Percentiles rank a stretch among this genome's conserved stretches.
phyloP scores from a whole-genome alignment of 2,888 invertebrate genomes.

The Torymus tubicola region DNA sequence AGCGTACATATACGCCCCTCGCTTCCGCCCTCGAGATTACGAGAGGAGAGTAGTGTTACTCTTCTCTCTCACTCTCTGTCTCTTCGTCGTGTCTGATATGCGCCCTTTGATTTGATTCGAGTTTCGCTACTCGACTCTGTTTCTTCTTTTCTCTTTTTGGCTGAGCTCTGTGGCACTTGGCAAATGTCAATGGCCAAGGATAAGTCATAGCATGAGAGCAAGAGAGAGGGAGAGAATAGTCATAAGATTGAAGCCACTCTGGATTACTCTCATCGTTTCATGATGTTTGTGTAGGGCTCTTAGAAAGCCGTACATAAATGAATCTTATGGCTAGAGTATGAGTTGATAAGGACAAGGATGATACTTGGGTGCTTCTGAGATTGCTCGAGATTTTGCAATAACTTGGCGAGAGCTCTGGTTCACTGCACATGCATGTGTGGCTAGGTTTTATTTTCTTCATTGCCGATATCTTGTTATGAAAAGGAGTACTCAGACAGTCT shows the following conservation, averaged over 20 bases:
- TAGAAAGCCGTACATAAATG: not conserved
- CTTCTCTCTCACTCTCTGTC: too few species aligned
- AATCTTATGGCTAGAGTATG: not conserved
- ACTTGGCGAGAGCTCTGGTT: conserved; percentile 9
- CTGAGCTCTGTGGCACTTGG: not conserved
- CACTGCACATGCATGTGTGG: not conserved
- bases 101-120: conserved; percentile 10
- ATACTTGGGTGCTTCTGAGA: not conserved
- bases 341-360: not conserved
- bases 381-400: conserved; percentile 48
- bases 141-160: not conserved
- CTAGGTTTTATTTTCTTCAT: conserved; percentile 27
- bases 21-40: conserved; percentile 62
- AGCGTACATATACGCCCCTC: conserved; percentile 64
- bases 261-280: conserved; percentile 7
- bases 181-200: conserved; percentile 33
- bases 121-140: not conserved
- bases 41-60: not conserved
- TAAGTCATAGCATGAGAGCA: conserved; percentile 15
- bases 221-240: too few species aligned
- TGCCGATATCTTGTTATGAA: not conserved
- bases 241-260: conserved; percentile 16
- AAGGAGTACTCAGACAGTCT: not conserved
- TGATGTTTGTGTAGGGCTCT: not conserved
- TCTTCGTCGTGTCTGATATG: conserved; percentile 3